A percentile compares a stretch with the other conserved stretches of the same genome.
These are phyloP conservation scores for Sebastes oblongus DNA, from an alignment of 2,797 vertebrate genomes.

Conservation along the genomic window DNA sequence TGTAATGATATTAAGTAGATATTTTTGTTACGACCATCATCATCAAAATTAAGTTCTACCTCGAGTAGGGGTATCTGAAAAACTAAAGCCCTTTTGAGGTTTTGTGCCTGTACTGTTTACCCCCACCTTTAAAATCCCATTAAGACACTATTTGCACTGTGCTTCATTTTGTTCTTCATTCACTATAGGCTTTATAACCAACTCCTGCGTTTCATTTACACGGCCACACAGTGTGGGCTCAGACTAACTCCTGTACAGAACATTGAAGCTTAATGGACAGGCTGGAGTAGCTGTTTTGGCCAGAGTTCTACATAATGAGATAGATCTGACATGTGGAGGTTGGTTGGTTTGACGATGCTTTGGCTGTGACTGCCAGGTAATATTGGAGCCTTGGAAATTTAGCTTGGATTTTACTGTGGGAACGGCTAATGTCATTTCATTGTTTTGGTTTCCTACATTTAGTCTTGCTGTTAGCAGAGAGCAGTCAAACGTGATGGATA, in stretches of 20 bases:
- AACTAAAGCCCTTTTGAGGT: neutral
- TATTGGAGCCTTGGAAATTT: conserved; percentile 34
- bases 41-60: neutral
- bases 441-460: conserved; percentile 38
- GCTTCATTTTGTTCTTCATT: conserved; percentile 46
- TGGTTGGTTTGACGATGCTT: conserved; percentile 18
- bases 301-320: conserved; percentile 30
- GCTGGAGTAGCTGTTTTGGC: conserved; percentile 54
- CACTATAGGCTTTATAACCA: conserved; percentile 3
- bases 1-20: neutral
- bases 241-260: conserved; percentile 39
- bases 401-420: conserved; percentile 48
- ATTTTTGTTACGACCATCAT: neutral
- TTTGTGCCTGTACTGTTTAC: neutral
- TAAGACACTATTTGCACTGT: conserved; percentile 55
- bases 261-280: conserved; percentile 52
- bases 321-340: conserved; percentile 25
- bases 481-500: neutral
- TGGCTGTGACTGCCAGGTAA: conserved; percentile 22
- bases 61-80: neutral
- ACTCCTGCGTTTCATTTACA: conserved; percentile 38
- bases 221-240: conserved; percentile 2
- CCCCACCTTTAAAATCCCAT: conserved; percentile 9
- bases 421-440: conserved; percentile 37
- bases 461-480: conserved; percentile 27